Base-by-base conservation (phyloP, 2,113 vertebrate genomes). In the Meleagris gallopavo region DNA sequence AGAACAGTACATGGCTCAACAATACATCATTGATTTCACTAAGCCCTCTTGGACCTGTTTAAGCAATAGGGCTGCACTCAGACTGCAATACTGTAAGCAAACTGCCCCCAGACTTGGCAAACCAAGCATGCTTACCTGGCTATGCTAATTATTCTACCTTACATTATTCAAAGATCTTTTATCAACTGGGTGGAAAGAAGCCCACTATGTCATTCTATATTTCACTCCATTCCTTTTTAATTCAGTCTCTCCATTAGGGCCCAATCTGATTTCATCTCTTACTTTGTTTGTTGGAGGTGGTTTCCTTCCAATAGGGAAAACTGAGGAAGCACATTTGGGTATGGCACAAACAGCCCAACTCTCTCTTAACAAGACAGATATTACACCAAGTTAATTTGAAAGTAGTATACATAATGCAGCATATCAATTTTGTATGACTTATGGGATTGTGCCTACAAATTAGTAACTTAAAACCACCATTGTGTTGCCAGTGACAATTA, bases 301-400 rank as follows among this genome's bases (percentile, higher is more conserved):
- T 6, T 19, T 69, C 8, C 62, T 75, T 55, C 54, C 38, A 86
- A 58, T 8, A 13, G 43, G 38, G 70, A 70, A 72, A 75, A 87
- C 67, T 32, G 54, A 79, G 71, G 46, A 62, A 78, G 34, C 25
- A 5, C 21, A 38, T 85, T 94, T 92, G 58, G 73, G 93, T 16
- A 82, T 52, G 75, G 74, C 79, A 62, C 13, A 65, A 30, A 71
- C 30, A 70, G 83, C 93, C 19, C 17, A 71, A 73, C 79, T 89
- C 73, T 79, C 72, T 82, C 82, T 72, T 62, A 66, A 60, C 76
- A 84, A 95, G 93, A 84, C 40, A 95, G 95, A 92, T 80, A 91
- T 62, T 66, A 73, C 8, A 43, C 65, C n/a, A 8, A 82, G 91
- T 96, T 91, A 93, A 92, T 96, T 78, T 88, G 94, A 77, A 78